Evolutionary conservation across 2,113 vertebrate species (phyloP).

Genomic region (Albula glossodonta): DNA sequence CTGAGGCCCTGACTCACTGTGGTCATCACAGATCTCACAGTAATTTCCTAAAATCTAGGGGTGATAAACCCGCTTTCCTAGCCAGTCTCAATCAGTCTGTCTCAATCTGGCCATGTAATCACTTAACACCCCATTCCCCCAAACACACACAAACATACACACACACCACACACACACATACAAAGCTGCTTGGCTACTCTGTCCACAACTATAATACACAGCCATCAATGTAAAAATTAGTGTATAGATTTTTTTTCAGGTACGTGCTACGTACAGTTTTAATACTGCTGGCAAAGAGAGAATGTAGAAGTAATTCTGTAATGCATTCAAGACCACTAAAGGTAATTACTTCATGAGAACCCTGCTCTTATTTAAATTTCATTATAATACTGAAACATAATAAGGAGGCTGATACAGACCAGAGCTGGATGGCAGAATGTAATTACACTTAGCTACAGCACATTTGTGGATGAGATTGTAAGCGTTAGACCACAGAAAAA

Average conservation of each 20-base stretch:
- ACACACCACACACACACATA: background rate
- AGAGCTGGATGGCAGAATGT: background rate
- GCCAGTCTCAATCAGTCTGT: background rate
- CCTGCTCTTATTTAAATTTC: background rate
- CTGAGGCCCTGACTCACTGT: background rate
- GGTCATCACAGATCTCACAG: background rate
- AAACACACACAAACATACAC: background rate
- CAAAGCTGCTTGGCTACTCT: background rate
- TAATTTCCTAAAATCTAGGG: background rate
- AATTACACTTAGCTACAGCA: background rate
- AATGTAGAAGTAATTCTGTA: background rate
- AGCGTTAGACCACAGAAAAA: background rate
- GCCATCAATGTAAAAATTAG: background rate
- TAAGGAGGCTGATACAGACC: background rate
- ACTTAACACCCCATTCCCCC: background rate
- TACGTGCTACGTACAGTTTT: background rate
- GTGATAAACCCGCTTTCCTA: too few relatives aligned
- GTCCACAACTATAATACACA: background rate
- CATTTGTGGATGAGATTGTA: background rate
- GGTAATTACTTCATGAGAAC: background rate
- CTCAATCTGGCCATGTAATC: background rate
- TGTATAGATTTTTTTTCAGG: background rate
- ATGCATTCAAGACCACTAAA: background rate
- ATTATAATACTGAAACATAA: background rate
- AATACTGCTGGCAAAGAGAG: background rate